These are phyloP conservation scores for Butorides virescens DNA, from an alignment of 2,113 vertebrate species.

Conservation along the genomic window DNA sequence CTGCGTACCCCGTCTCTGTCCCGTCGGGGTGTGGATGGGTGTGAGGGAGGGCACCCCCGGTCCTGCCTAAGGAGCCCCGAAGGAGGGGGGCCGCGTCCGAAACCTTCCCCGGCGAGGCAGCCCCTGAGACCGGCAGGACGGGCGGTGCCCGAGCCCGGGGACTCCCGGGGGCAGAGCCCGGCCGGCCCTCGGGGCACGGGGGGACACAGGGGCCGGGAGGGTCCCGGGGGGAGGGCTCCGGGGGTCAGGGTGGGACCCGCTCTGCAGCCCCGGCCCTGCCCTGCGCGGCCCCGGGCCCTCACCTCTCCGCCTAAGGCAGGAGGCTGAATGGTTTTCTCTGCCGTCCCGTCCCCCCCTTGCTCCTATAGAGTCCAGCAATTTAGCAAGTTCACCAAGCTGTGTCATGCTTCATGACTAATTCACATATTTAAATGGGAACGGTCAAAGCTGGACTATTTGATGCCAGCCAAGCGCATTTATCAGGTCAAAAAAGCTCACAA, in stretches of 20 bases:
- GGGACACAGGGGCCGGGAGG: neutral
- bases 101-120: neutral
- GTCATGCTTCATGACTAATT: constrained; percentile 91
- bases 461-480: constrained; percentile 89
- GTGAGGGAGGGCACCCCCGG: too few relatives aligned
- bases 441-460: constrained; percentile 87
- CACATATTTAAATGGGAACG: constrained; percentile 87
- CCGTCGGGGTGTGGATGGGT: neutral
- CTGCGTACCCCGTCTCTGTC: neutral
- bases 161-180: neutral
- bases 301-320: constrained; percentile 72
- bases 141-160: neutral
- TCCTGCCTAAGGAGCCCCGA: neutral
- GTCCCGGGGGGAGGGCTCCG: neutral
- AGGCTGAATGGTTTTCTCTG: constrained; percentile 68
- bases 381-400: constrained; percentile 85
- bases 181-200: neutral
- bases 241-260: neutral
- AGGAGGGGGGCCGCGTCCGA: too few relatives aligned
- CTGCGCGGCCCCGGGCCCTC: constrained; percentile 35
- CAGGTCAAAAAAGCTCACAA: constrained; percentile 87
- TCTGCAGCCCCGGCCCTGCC: neutral
- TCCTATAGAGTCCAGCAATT: constrained; percentile 80
- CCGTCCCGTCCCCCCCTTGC: constrained; percentile 15
- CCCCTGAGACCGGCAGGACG: neutral